Evolutionary conservation across 2,888 invertebrate genomes (phyloP), one percentile per base, ranked within the genome.

Genomic region (Mythimna loreyi): DNA sequence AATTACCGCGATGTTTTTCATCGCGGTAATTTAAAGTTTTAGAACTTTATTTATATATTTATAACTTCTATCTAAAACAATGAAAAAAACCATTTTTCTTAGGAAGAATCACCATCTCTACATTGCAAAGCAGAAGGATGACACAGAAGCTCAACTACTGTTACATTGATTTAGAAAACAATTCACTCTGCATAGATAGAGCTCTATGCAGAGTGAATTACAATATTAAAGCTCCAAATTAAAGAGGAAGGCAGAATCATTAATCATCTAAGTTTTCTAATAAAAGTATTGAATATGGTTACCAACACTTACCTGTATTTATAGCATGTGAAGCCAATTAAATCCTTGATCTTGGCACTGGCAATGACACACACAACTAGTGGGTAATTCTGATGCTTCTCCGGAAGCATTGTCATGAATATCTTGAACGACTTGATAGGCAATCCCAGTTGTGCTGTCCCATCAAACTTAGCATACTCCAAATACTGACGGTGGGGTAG

Each of bases 321-420:
- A 90, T 98, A 98, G 93, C 99, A 98, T 85, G 98, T 98, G 65
- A 99, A 97, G 45, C 99, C 99, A 89, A 99, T 98, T 43, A 99
- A 96, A 90, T 99, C 99, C 85, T 97, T 96, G 66, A 99, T 98
- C 95, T 98, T 98, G 33, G 99, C 99, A 85, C 97, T 97, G 23
- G 98, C 97, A 70, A 98, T 96, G 62, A 99, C 98, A 85, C 97
- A 97, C 63, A 99, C 97, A 85, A 97, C 97, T 91, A 99, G 94
- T 0, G 99, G 99, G 93, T 98, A 99, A 82, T 97, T 97, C 78
- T 98, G 97, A 77, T 98, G 97, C 67, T 97, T 97, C 75, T 97
- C 97, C 0, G 98, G 97, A 36, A 98, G 94, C 98, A 99, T 98
- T 60, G 98, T 98, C 90, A 99, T 96, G 89, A 98, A 99, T 79